Conservation (phyloP, 2,888 invertebrate genomes). For the Pseudanteris insignis region DNA sequence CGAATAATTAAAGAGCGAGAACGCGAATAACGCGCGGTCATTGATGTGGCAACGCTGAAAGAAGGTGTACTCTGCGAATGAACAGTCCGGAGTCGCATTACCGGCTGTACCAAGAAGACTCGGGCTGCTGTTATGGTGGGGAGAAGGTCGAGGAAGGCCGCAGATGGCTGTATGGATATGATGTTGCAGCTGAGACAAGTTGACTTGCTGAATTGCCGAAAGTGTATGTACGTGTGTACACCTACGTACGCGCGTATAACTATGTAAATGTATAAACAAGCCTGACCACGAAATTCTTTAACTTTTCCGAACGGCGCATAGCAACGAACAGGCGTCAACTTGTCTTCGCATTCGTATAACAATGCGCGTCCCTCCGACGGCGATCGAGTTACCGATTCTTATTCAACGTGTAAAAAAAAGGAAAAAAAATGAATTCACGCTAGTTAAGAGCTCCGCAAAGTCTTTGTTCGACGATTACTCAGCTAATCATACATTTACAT, state of each 20-base stretch:
- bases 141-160: slow-evolving; percentile 65
- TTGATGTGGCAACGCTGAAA: slow-evolving; percentile 39
- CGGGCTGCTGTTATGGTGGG: slow-evolving; percentile 47
- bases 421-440: background rate
- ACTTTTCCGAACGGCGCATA: slow-evolving; percentile 45
- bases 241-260: slow-evolving; percentile 10
- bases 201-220: slow-evolving; percentile 31
- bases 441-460: background rate
- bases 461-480: background rate
- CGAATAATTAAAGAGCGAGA: slow-evolving; percentile 8
- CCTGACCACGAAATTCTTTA: slow-evolving; percentile 28
- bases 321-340: slow-evolving; percentile 48
- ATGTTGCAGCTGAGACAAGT: slow-evolving; percentile 39
- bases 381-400: slow-evolving; percentile 17
- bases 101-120: slow-evolving; percentile 48
- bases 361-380: slow-evolving; percentile 7
- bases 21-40: slow-evolving; percentile 6
- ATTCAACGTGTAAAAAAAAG: background rate
- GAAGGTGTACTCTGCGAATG: slow-evolving; percentile 32
- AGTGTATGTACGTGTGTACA: slow-evolving; percentile 4
- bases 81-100: slow-evolving; percentile 38
- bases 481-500: background rate
- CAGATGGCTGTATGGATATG: slow-evolving; percentile 55
- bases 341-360: slow-evolving; percentile 18
- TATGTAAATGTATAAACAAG: slow-evolving; percentile 13